These are phyloP conservation scores for Drosophila hawaiiensis DNA, from an alignment of 2,888 invertebrate species.

Conservation along the genomic window DNA sequence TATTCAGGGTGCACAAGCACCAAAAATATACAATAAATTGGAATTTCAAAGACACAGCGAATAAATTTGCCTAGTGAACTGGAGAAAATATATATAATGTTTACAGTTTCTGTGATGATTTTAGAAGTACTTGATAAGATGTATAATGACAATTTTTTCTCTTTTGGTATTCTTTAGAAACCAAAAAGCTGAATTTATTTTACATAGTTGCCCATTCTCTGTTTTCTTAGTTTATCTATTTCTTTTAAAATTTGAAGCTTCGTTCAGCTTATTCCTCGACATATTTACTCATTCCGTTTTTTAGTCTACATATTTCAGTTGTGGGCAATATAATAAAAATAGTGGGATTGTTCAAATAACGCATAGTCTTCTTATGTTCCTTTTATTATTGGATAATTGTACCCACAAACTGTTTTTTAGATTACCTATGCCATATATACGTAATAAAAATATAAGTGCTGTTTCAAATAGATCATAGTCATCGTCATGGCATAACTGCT, in stretches of 20 bases:
- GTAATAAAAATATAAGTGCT: no score
- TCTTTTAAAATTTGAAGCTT: neutral
- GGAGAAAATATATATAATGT: neutral
- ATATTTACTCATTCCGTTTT: neutral
- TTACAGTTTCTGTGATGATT: neutral
- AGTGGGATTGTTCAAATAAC: neutral
- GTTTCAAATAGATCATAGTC: no score
- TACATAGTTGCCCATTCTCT: neutral
- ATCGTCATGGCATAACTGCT: neutral
- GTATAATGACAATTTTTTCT: neutral
- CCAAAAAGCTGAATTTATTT: neutral
- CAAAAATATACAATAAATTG: conserved; percentile 26
- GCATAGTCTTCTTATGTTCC: neutral
- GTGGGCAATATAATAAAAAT: neutral
- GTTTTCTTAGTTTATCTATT: neutral
- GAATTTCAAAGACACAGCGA: conserved; percentile 20
- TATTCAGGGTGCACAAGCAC: conserved; percentile 41
- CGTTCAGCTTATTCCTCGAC: neutral
- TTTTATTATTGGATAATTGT: neutral
- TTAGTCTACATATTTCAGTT: neutral
- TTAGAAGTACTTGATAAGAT: neutral
- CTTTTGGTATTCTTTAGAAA: neutral
- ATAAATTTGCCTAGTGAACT: conserved; percentile 11
- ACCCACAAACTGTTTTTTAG: neutral
- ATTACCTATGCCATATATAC: neutral